Base-by-base conservation (phyloP, 1,140 invertebrate species). In the Telenomus remus region DNA sequence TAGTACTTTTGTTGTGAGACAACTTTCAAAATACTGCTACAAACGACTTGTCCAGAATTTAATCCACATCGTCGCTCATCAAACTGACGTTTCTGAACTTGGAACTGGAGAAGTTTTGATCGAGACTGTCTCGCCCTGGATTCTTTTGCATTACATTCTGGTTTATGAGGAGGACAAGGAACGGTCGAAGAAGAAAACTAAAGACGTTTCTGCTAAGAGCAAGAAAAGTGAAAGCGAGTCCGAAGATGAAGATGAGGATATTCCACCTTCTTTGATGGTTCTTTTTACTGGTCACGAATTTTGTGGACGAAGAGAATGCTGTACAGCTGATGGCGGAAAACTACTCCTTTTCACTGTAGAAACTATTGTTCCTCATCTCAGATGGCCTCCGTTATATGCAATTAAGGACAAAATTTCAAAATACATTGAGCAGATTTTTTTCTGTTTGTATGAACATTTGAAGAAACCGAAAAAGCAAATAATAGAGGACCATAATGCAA, bases 371-470 rank as follows among this genome's bases (percentile, higher is more conserved):
- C 90, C 92, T 5, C 89, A 92, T 65, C 47, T 83, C 94, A 14
- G 88, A 90, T 76, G 90, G 90, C 19, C 92, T 89, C 89, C 51
- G 86, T 81, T 85, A 80, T 55, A 39, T 76, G 71, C 77, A 76
- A 87, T 89, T 51, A 85, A 89, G 78, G 89, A 91, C 73, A 90
- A 90, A 84, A 86, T 96, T 3, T 90, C 90, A 44, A 92, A 93
- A 59, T 91, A 94, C 56, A 87, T 97, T 61, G 96, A 97, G 79
- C 96, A 98, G 85, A 93, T 94, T 78, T 93, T 97, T 49, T 96
- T 92, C 83, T 98, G 96, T 85, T 87, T 98, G 1, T 98, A 95
- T 85, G 92, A 93, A 14, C 94, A 97, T 89, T 94, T 95, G 0
- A 91, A 70, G 19, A 79, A 91, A 81, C 54, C 81, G 48, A 71